Conservation (phyloP, 2,113 vertebrate species). For the Platysteira castanea region DNA sequence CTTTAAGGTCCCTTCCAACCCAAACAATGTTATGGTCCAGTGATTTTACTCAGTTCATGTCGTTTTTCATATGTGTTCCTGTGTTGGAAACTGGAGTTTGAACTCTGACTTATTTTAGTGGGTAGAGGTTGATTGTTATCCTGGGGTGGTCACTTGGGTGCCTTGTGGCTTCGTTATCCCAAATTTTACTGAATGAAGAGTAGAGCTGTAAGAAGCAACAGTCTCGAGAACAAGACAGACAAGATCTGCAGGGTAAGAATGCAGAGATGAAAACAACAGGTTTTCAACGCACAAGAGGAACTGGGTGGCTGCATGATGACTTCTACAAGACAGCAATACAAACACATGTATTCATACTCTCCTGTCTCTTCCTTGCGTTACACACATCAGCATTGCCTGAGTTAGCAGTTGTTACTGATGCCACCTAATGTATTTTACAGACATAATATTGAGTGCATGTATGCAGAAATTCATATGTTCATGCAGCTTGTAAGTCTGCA, state of each 20-base stretch:
- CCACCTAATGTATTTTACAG: neutral
- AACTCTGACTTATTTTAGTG: neutral
- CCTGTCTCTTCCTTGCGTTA: neutral
- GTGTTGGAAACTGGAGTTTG: neutral
- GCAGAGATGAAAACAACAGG: neutral
- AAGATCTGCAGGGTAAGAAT: neutral
- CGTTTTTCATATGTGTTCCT: neutral
- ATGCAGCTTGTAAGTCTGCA: neutral
- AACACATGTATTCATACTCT: neutral
- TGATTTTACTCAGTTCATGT: neutral
- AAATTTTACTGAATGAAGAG: neutral
- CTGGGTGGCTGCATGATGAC: neutral
- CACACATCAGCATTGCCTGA: accelerated
- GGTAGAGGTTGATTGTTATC: neutral
- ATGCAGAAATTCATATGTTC: neutral
- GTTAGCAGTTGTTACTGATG: neutral
- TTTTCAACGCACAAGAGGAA: neutral
- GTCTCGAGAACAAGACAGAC: neutral
- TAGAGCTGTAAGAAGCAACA: neutral
- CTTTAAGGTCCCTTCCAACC: neutral
- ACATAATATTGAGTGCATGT: neutral
- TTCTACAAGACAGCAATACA: neutral
- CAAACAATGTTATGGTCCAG: neutral
- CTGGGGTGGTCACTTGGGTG: neutral
- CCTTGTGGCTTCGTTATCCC: neutral